phyloP scores from a whole-genome alignment of 1,140 invertebrate genomes.

The Calliopsis andreniformis region DNA sequence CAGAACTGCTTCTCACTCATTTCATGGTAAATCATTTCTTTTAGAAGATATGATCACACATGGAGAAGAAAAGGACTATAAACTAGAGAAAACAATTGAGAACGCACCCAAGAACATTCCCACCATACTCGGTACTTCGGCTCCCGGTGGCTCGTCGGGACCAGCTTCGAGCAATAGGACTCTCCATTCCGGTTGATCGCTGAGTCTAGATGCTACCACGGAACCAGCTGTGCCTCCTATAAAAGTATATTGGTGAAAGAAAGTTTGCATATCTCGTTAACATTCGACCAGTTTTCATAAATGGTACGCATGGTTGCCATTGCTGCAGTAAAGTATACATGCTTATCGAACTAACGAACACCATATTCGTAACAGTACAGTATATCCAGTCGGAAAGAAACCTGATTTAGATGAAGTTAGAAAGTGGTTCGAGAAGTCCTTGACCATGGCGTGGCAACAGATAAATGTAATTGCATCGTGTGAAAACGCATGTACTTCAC shows the following conservation, averaged over 20 bases:
- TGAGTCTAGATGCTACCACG: slow-evolving; percentile 87
- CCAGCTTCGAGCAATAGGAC: slow-evolving; percentile 84
- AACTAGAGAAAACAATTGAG: background rate
- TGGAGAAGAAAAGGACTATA: too few relatives aligned
- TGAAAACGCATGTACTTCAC: background rate
- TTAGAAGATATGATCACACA: too few relatives aligned
- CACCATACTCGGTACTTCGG: slow-evolving; percentile 91
- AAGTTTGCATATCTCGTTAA: background rate
- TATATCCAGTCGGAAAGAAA: slow-evolving; percentile 10
- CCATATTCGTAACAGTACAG: background rate
- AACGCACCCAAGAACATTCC: slow-evolving; percentile 87
- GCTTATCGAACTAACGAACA: background rate
- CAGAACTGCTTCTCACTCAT: background rate
- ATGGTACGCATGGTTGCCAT: too few relatives aligned
- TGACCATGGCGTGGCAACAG: slow-evolving; percentile 47
- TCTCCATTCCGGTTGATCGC: slow-evolving; percentile 81
- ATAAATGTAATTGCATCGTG: slow-evolving; percentile 15
- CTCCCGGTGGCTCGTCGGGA: slow-evolving; percentile 90
- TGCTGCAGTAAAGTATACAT: too few relatives aligned
- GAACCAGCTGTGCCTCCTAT: slow-evolving; percentile 84
- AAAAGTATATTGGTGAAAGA: background rate
- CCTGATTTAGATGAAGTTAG: slow-evolving; percentile 6
- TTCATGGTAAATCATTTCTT: too few relatives aligned
- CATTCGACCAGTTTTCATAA: too few relatives aligned
- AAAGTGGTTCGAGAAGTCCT: slow-evolving; percentile 49